These are phyloP conservation scores for Leptestheria dahalacensis DNA, from an alignment of 1,140 invertebrate species.

Conservation along the genomic window DNA sequence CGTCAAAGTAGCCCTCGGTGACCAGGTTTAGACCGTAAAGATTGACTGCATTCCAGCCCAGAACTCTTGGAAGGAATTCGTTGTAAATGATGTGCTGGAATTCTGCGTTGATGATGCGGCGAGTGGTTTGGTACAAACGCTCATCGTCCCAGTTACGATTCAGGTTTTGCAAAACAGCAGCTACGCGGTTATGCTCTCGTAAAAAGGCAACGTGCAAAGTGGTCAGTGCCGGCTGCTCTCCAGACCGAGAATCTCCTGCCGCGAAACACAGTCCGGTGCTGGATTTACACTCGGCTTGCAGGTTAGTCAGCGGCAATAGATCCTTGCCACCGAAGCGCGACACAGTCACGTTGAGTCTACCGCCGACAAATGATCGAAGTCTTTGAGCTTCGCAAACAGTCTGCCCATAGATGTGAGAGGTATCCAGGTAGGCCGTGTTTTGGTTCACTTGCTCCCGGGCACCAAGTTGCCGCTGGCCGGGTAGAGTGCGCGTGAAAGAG, in stretches of 20 bases:
- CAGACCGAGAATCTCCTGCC: slow-evolving; percentile 20
- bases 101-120: slow-evolving; percentile 35
- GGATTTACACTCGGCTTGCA: slow-evolving; percentile 2
- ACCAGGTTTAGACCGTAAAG: slow-evolving; percentile 70
- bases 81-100: slow-evolving; percentile 47
- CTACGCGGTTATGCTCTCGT: slow-evolving; percentile 36
- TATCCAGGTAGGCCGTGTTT: slow-evolving; percentile 36
- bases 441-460: slow-evolving; percentile 27
- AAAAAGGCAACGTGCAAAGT: slow-evolving; percentile 40
- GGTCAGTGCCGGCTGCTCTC: slow-evolving; percentile 38
- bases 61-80: slow-evolving; percentile 44
- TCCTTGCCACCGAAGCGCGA: slow-evolving; percentile 6
- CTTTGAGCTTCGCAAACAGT: slow-evolving; percentile 24
- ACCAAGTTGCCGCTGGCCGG: slow-evolving; percentile 35
- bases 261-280: slow-evolving; percentile 1
- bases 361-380: slow-evolving; percentile 22
- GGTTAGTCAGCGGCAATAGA: not conserved
- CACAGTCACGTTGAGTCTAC: slow-evolving; percentile 18
- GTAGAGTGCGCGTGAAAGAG: slow-evolving; percentile 16
- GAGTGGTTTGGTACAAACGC: slow-evolving; percentile 36
- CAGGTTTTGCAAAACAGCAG: slow-evolving; percentile 26
- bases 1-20: slow-evolving; percentile 77
- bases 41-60: slow-evolving; percentile 61
- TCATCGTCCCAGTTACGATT: slow-evolving; percentile 36
- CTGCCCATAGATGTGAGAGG: slow-evolving; percentile 34